Evolutionary conservation across 35 echinoderm and acorn worm species (phyloP), one percentile per base, ranked within the genome.

Genomic region (Diadema setosum): DNA sequence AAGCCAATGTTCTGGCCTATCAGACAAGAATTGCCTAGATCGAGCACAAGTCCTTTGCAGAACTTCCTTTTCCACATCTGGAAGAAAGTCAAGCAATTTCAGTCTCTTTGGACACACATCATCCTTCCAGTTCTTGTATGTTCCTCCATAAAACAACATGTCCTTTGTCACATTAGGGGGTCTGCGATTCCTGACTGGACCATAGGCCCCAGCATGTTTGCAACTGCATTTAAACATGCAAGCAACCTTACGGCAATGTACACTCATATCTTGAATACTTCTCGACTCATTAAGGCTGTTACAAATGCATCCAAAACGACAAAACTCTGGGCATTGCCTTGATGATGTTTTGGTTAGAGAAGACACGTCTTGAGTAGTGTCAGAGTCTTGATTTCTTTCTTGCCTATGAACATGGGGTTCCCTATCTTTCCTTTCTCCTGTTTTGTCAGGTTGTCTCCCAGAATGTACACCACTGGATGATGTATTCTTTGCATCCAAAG

Each of bases 181-280:
- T 36, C 40, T 26, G 24, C 40, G 33, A 25, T 78, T 78, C 73
- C 24, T 67, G 63, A 33, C 14, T 34, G 27, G 12, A 34, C 37
- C 34, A 44, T 5, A 23, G 37, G 17, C 33, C 11, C 6, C 9
- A 25, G 3, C 23, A 8, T 78, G 50, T 59, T 83, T 61, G 81
- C 95, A 97, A 2, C 45, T 50, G 39, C 95, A 97, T 64, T 93
- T 56, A n/a, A 97, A 80, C 91, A 97, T 97, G 67, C 95, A 97
- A 31, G 86, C 91, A 25, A 57, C 6, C 84, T 97, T 93, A 23
- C 84, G 42, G 42, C 95, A 97, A 70, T 97, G 95, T 40, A 75
- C 78, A 26, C 75, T 84, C n/a, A 69, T 25, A 33, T 52, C 36
- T 18, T 50, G 52, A 9, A 81, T 78, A 35, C 39, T 46, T 26